Base-by-base conservation (phyloP, 2,797 vertebrate species). In the Mus spretus region DNA sequence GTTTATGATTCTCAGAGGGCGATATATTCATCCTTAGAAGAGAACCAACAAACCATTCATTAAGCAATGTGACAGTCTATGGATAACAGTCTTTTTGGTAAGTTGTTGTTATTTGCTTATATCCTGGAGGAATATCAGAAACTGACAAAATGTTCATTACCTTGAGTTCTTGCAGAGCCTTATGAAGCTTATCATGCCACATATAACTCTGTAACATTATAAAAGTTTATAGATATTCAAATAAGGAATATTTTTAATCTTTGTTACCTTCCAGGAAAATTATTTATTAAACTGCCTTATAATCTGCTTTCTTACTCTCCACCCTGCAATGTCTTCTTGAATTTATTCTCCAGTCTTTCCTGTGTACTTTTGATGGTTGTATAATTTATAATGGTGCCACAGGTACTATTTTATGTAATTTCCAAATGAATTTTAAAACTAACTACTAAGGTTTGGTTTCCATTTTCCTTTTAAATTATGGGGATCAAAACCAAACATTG, bases 231-330 rank as follows among this genome's bases (percentile, higher is more conserved):
- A 79, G 7, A 50, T 95, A 14, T 20, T 94, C 44, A 53, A 89
- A 22, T 53, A 80, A 20, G 20, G 83, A 37, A 20, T 15, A 72
- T 91, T 96, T 34, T 77, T 12, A 81, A 92, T 82, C 65, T 87
- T 96, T 20, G 31, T 31, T 90, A 53, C 1, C 75, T 86, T 75
- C 24, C 40, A 88, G 84, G 53, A 37, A 92, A 95, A 94, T 63
- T 84, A 89, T 28, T 57, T 57, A 44, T 72, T 34, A 84, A 93
- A 89, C 47, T 85, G 44, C 22, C 34, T 79, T 59, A 3, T 5
- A 78, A 80, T 40, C 26, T 78, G 19, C 22, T 59, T 28, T 65
- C 75, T 22, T 89, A 17, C n/a, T 31, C 44, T 24, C 31, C 0
- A 79, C 75, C 14, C 59, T 90, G 61, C 17, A 77, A 9, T 77